Evolutionary conservation across 2,888 invertebrate genomes (phyloP).

Genomic region (Sturmia bella): DNA sequence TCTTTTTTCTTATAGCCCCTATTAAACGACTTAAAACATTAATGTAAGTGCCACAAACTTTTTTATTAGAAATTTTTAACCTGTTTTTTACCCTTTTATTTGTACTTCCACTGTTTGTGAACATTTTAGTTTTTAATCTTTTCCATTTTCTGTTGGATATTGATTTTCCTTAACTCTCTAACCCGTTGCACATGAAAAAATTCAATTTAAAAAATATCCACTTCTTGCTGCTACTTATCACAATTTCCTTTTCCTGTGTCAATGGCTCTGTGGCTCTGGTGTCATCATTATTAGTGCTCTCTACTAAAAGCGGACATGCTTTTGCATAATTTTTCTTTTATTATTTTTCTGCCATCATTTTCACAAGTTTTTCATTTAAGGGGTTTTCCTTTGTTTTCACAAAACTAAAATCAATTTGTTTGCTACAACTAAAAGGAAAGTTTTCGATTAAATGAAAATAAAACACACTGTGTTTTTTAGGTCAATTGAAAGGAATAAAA

Average conservation of each 20-base stretch:
- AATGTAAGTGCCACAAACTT: no score
- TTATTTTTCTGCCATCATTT: constrained; percentile 8
- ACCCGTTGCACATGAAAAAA: neutral
- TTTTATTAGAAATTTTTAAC: no score
- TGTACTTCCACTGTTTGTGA: no score
- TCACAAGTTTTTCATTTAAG: constrained; percentile 15
- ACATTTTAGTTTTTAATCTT: no score
- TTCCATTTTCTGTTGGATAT: neutral
- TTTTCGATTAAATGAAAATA: constrained; percentile 9
- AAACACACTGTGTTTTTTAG: constrained; percentile 28
- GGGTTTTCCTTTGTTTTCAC: neutral
- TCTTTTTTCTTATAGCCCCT: no score
- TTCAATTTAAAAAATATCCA: neutral
- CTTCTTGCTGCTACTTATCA: constrained; percentile 38
- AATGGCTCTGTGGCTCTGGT: constrained; percentile 12
- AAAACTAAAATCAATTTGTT: constrained; percentile 43
- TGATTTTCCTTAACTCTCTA: no score
- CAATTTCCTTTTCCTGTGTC: constrained; percentile 64
- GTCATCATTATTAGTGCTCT: constrained; percentile 33
- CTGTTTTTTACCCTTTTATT: no score
- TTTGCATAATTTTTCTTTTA: constrained; percentile 57
- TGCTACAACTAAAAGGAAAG: constrained; percentile 14
- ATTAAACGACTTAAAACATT: no score
- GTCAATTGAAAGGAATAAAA: constrained; percentile 39
- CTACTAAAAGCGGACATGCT: constrained; percentile 49